Evolutionary conservation across 1,140 invertebrate genomes (phyloP).

Genomic region (Campodea augens): DNA sequence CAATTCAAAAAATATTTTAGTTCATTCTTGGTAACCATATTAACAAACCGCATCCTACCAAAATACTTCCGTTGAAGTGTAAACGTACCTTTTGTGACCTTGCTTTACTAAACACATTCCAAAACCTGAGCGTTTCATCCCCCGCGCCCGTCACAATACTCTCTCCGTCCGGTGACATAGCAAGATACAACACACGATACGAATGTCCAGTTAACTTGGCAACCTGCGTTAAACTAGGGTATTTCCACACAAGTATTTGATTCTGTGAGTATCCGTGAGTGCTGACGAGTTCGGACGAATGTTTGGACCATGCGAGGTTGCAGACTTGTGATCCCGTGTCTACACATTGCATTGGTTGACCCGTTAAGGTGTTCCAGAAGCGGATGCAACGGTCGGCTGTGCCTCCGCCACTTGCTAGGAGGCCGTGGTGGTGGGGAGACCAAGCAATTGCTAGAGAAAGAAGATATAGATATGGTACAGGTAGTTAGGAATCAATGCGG

Average conservation of each 20-base stretch:
- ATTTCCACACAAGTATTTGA: conserved; percentile 99
- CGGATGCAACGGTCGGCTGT: conserved; percentile 95
- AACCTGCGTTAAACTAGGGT: conserved; percentile 90
- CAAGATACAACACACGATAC: conserved; percentile 89
- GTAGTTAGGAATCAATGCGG: too few relatives aligned
- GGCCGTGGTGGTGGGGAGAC: conserved; percentile 97
- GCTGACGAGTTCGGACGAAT: conserved; percentile 91
- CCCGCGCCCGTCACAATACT: conserved; percentile 98
- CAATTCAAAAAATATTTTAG: neutral
- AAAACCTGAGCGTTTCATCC: conserved; percentile 95
- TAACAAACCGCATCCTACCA: conserved; percentile 1
- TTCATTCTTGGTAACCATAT: neutral
- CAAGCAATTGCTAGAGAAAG: conserved; percentile 99
- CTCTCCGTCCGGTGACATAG: conserved; percentile 96
- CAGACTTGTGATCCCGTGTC: conserved; percentile 97
- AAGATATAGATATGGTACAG: too few relatives aligned
- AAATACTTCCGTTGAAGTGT: too few relatives aligned
- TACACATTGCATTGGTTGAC: conserved; percentile 94
- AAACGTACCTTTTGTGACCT: conserved; percentile 61
- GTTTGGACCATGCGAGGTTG: conserved; percentile 98
- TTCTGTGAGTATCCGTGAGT: conserved; percentile 99
- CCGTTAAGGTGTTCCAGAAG: conserved; percentile 99
- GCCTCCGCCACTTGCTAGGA: conserved; percentile 91
- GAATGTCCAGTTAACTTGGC: conserved; percentile 97
- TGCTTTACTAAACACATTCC: conserved; percentile 98